Base-by-base conservation (phyloP, 2,888 invertebrate species). In the Polyommatus icarus region DNA sequence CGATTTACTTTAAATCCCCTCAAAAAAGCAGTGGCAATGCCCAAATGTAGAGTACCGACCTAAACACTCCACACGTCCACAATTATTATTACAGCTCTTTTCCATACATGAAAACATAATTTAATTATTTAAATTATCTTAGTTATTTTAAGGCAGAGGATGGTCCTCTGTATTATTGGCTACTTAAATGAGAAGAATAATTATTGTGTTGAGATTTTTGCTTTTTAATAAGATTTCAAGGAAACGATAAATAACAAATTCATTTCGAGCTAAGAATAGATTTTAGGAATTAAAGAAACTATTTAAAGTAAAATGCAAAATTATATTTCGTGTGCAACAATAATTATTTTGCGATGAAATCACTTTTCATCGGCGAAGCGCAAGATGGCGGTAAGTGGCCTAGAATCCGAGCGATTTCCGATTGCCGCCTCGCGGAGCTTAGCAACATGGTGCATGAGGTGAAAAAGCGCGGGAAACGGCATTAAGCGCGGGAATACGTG, bases 331-430 rank as follows among this genome's bases (percentile, higher is more conserved):
- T 36, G 50, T 78, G 80, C 78, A 76, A 78, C 76, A 79, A 80
- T 77, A 79, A 80, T 77, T 79, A 78, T 78, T 80, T 88, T 86
- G 88, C 82, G 87, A 89, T 29, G 67, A 67, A 67, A 67, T 29
- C 29, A 67, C 67, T 67, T 67, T 67, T 67, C 67, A 32, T 67
- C 67, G 67, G 85, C 78, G 88, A 86, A 90, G 90, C 82, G 82
- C 85, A 85, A 83, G 79, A 79, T 78, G 81, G 83, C 87, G 84
- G 81, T 82, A 82, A 85, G 83, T 90, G 92, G 88, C 90, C 91
- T 91, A 92, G 92, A 92, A 92, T 92, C 90, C 87, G 88, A 88
- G 87, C 89, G 89, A 92, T 92, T 92, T 92, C 92, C 92, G 91
- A 91, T 89, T 87, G 89, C 86, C 87, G 85, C 84, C 76, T 80